A percentile compares a stretch with the other conserved stretches of the same genome.
Evolutionary conservation across 2,797 vertebrate genomes (phyloP).

Genomic region (Lateolabrax maculatus): DNA sequence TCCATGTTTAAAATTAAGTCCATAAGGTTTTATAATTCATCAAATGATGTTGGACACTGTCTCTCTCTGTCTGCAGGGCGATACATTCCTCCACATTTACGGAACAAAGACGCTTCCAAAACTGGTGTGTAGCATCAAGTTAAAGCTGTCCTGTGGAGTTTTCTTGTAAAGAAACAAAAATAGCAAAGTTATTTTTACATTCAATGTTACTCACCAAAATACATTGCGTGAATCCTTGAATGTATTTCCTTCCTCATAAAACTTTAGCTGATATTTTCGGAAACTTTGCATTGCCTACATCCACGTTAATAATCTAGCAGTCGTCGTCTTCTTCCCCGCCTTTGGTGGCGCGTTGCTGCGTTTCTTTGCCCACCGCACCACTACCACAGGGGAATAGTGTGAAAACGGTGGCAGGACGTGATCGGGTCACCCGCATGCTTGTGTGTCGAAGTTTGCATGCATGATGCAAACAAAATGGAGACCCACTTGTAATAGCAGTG

Average conservation of each 20-base stretch:
- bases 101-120: constrained; percentile 92
- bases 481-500: background rate
- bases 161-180: constrained; percentile 14
- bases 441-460: background rate
- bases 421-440: background rate
- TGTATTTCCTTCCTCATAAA: constrained; percentile 1
- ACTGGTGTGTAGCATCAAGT: constrained; percentile 68
- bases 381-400: background rate
- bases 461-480: background rate
- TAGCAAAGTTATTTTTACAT: background rate
- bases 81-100: constrained; percentile 97
- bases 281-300: background rate
- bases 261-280: background rate
- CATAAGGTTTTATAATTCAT: constrained; percentile 12
- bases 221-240: constrained; percentile 7
- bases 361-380: background rate
- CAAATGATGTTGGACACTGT: constrained; percentile 37
- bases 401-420: background rate
- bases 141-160: constrained; percentile 54
- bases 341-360: background rate
- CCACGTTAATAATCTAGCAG: background rate
- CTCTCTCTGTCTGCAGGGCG: constrained; percentile 84
- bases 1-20: background rate
- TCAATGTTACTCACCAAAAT: constrained; percentile 13
- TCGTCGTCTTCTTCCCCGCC: background rate